Base-by-base conservation (phyloP, 2,113 vertebrate genomes). In the Sisor rabdophorus region DNA sequence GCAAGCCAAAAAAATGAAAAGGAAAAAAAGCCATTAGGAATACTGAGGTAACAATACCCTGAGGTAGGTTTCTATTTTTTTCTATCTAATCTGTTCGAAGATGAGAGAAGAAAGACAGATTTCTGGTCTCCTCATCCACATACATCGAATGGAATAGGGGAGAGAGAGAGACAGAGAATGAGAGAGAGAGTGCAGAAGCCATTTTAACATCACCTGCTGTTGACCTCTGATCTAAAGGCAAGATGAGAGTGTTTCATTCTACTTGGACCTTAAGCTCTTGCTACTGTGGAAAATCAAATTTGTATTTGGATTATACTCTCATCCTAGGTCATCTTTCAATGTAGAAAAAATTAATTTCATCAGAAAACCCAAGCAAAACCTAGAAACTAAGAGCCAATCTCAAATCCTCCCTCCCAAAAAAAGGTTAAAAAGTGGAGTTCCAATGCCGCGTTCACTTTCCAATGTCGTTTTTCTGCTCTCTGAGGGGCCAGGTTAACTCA, bases 21-120 rank as follows among this genome's bases (percentile, higher is more conserved):
- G 12, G 77, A 85, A 78, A 77, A 82, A 85, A 81, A 77, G 87
- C 88, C 80, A 84, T 89, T 88, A 89, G 90, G 88, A 95, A 93
- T 91, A 94, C 93, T 97, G 94, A 95, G 95, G 95, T 94, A 97
- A 95, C 88, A 92, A 92, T 92, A 93, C 94, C 94, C 95, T 95
- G 94, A 95, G 94, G 95, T 96, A 95, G 94, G 87, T 91, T 94
- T 91, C 91, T 90, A 89, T 83, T 82, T 84, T 81, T 81, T 89
- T 87, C 88, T 87, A 81, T 91, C 89, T 91, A 90, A 90, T 92
- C 88, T 91, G 86, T 87, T 91, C 88, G 89, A 90, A 87, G 88
- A 79, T 84, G 84, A 87, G 87, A 81, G 12, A 82, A 86, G 88
- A 86, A 80, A 63, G 86, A 88, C 88, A 87, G 71, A 30, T 75